Conservation (phyloP, 2,113 vertebrate genomes). For the Corythornis madagascariensis region DNA sequence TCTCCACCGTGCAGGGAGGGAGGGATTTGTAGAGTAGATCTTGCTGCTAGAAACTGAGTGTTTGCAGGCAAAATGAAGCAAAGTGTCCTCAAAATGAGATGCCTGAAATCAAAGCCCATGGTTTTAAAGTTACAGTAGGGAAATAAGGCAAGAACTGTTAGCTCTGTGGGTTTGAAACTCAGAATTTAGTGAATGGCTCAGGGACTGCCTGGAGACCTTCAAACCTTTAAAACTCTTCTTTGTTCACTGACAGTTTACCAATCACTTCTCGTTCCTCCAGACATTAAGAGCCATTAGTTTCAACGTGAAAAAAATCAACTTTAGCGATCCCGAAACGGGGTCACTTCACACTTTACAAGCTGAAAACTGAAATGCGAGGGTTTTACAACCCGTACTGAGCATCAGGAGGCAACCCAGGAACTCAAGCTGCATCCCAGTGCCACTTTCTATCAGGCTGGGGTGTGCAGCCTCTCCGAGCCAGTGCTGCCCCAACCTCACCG, state of each 20-base stretch:
- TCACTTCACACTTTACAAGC: background rate
- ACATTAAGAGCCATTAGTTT: background rate
- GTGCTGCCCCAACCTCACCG: background rate
- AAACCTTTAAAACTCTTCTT: background rate
- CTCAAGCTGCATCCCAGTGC: background rate
- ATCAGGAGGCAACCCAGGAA: background rate
- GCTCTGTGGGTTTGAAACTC: background rate
- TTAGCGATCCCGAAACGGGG: rapidly evolving
- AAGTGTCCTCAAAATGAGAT: background rate
- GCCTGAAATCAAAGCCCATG: rapidly evolving
- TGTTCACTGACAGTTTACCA: background rate
- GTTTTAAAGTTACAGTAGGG: background rate
- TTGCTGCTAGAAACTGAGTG: background rate
- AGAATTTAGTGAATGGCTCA: background rate
- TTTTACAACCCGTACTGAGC: rapidly evolving
- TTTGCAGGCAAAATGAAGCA: background rate
- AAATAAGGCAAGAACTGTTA: background rate
- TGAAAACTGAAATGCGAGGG: background rate
- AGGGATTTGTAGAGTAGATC: background rate
- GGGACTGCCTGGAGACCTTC: background rate
- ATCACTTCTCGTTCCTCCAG: background rate
- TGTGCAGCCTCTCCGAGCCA: rapidly evolving
- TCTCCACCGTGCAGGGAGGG: rapidly evolving
- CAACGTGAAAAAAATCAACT: background rate
- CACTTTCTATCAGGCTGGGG: background rate